Evolutionary conservation across 2,888 invertebrate species (phyloP), one percentile per base, ranked within the genome.

Genomic region (Amaurobius ferox): DNA sequence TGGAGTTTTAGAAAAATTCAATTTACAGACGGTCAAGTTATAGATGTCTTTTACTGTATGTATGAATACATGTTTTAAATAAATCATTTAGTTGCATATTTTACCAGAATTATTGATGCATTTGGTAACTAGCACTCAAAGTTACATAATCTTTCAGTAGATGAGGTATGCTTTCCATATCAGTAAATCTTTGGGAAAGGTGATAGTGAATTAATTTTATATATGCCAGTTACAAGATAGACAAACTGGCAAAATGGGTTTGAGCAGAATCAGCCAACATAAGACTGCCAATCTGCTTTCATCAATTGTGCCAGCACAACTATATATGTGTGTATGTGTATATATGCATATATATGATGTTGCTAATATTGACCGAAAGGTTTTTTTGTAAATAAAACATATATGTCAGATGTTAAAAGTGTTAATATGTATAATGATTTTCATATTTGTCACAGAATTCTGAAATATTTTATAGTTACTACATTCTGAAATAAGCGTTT

Each of bases 311-410:
- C 74, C 62, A 80, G 80, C 80, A 80, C 74, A 80, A 80, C 13
- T 44, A 44, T 44, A 55, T 55, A 55, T 55, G 23, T 55, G 55
- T 55, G 23, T 55, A 55, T 81, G 67, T 68, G 13, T 29, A 13
- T 30, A n/a, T 64, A 68, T 68, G 40, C 40, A 68, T 68, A 23
- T 23, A 68, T 68, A 40, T 40, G 67, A 61, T 68, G 39, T 80
- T 74, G 80, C 80, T 80, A 74, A n/a, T 68, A 80, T 80, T 80
- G 74, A 73, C 73, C 80, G 80, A 80, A 68, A 71, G 39, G n/a
- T n/a, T 66, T 55, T 77, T 71, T 77, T 85, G 83, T 85, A 85
- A 26, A 85, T 85, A 85, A 78, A 76, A 72, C 66, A 62, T 85
- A 85, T 72, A 77, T 85, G 76, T 85, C 66, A 77, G 55, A 64